Base-by-base conservation (phyloP, 2,797 vertebrate genomes). In the Scolopax rusticola region DNA sequence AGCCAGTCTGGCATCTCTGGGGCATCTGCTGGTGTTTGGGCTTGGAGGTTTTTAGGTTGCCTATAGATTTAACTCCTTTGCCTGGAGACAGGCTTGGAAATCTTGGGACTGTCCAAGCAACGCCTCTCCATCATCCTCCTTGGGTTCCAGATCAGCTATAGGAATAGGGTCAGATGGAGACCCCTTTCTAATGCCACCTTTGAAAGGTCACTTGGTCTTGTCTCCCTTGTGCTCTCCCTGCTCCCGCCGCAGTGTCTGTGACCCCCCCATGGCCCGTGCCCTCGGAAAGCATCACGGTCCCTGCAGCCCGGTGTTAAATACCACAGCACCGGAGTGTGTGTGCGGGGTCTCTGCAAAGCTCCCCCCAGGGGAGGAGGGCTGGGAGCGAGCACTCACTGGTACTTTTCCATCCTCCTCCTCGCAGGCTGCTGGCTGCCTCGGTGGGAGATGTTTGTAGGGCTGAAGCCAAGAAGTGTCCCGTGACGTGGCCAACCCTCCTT, bases 401-500 rank as follows among this genome's bases (percentile, higher is more conserved):
- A 96, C 84, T 96, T 96, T 96, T 87, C 95, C 94, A 64, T 86
- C 70, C 67, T 95, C 69, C 65, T 25, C 65, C 86, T 33, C 8
- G 0, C 69, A 75, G 43, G 33, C 68, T 69, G n/a, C 65, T 59
- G 83, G 40, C 90, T 32, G 8, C 45, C 56, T 70, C 7, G 5
- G 63, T 90, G 93, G 78, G 80, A 80, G 73, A 84, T 86, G 50
- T 83, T 78, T 43, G 76, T 19, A 53, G 70, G 79, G 75, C 45
- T 69, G 74, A 80, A 91, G 88, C 91, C 91, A 96, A 86, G 71
- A 50, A 84, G 51, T 8, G 47, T 73, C 75, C 75, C 25, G 0
- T 91, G 90, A 96, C 1, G 27, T 95, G 89, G 56, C 68, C 54
- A 90, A 57, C 24, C 24, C 63, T 65, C 63, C 68, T 51, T 33